phyloP scores from a whole-genome alignment of 2,113 vertebrate genomes.

The Sigmodon hispidus region DNA sequence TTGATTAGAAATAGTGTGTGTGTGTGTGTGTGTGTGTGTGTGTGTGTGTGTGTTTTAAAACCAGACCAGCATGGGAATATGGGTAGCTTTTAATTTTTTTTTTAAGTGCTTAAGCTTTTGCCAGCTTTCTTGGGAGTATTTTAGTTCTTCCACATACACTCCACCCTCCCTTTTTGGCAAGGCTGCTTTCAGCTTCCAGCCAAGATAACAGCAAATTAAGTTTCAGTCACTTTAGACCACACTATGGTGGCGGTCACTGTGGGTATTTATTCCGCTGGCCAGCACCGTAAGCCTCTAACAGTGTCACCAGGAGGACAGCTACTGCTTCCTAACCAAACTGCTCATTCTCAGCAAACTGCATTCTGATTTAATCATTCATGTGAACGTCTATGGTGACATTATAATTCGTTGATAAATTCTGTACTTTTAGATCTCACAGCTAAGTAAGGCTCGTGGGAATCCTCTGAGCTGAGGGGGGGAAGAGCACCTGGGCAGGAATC shows the following conservation, averaged over 20 bases:
- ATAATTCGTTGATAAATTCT: not conserved
- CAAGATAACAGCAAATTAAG: constrained; percentile 67
- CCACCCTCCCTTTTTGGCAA: constrained; percentile 50
- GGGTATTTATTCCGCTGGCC: constrained; percentile 40
- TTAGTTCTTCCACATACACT: not conserved
- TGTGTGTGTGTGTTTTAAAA: not conserved
- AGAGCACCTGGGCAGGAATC: not conserved
- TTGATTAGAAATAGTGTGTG: constrained; percentile 38
- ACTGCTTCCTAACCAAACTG: constrained; percentile 31
- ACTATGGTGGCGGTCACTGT: constrained; percentile 29
- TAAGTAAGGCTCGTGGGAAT: not conserved
- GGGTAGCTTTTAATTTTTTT: constrained; percentile 47
- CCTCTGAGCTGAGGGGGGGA: constrained; percentile 28
- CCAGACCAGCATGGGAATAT: not conserved
- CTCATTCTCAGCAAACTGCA: not conserved
- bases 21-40: not conserved
- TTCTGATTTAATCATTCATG: constrained; percentile 41
- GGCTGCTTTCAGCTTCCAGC: constrained; percentile 56
- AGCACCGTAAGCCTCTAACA: constrained; percentile 42
- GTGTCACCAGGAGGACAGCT: constrained; percentile 40
- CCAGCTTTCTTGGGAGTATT: not conserved
- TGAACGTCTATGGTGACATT: constrained; percentile 11
- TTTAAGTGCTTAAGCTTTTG: constrained; percentile 65
- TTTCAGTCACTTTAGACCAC: constrained; percentile 55
- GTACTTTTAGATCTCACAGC: constrained; percentile 38